Evolutionary conservation across 2,888 invertebrate species (phyloP).

Genomic region (Eurytoma adleriae): DNA sequence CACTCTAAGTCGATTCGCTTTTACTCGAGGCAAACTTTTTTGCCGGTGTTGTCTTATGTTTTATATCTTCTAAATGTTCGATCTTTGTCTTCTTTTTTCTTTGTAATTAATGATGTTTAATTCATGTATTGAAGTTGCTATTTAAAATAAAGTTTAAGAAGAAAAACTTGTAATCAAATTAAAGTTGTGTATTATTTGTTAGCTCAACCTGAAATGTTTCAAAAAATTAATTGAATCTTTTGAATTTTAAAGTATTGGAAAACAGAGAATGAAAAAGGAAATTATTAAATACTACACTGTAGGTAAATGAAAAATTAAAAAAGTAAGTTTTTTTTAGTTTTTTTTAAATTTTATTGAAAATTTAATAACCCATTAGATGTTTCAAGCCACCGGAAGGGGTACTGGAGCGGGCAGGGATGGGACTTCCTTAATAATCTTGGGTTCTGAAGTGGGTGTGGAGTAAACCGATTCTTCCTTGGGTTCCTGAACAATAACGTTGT

Average conservation of each 20-base stretch:
- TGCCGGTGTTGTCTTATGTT: background rate
- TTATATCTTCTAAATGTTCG: no score
- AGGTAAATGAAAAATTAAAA: slow-evolving; percentile 28
- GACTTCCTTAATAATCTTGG: slow-evolving; percentile 80
- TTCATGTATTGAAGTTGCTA: no score
- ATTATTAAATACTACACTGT: no score
- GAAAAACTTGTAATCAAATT: background rate
- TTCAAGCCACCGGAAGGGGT: slow-evolving; percentile 65
- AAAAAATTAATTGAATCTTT: background rate
- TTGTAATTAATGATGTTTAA: no score
- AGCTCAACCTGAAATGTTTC: no score
- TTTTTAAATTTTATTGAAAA: slow-evolving; percentile 54
- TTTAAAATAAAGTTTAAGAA: no score
- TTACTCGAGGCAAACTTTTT: background rate
- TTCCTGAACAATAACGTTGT: slow-evolving; percentile 97
- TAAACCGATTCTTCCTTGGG: slow-evolving; percentile 95
- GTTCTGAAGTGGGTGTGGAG: slow-evolving; percentile 85
- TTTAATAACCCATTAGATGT: slow-evolving; percentile 27
- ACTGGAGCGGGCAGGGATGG: slow-evolving; percentile 18
- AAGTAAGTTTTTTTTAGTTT: slow-evolving; percentile 35
- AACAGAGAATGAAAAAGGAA: no score
- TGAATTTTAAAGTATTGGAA: background rate
- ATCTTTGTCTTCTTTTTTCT: no score
- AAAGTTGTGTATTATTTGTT: no score
- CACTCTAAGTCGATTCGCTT: no score